Evolutionary conservation across 2,888 invertebrate species (phyloP).

Genomic region (Cryptus viduatorius): DNA sequence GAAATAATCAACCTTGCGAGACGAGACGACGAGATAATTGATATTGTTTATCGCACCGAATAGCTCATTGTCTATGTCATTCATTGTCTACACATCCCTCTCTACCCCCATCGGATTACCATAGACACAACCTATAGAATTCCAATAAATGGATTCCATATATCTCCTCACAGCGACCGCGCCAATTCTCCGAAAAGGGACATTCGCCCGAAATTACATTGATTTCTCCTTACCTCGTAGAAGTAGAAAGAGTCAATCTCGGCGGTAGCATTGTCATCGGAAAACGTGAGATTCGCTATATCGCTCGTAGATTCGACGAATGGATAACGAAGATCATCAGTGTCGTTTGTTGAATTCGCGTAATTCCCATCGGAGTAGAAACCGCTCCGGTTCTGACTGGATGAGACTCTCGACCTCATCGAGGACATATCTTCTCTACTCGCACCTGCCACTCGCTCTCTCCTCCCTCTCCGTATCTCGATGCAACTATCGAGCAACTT

Average conservation of each 20-base stretch:
- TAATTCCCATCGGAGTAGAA: slow-evolving; percentile 47
- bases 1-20: no score
- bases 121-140: no score
- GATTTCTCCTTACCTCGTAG: slow-evolving; percentile 82
- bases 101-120: no score
- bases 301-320: slow-evolving; percentile 71
- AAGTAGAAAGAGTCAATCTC: slow-evolving; percentile 85
- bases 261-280: slow-evolving; percentile 75
- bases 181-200: no score
- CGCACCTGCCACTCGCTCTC: not conserved
- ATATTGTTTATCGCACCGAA: no score
- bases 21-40: no score
- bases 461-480: no score
- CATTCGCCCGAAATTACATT: not conserved
- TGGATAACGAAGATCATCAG: slow-evolving; percentile 64
- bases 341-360: slow-evolving; percentile 62
- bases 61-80: no score
- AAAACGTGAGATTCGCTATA: slow-evolving; percentile 60
- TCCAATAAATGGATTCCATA: no score
- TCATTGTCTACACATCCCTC: no score
- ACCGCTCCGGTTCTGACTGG: slow-evolving; percentile 49
- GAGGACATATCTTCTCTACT: slow-evolving; percentile 52
- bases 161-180: no score
- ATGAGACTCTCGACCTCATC: slow-evolving; percentile 25
- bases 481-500: not conserved